A percentile compares a stretch with the other conserved stretches of the same genome.
Conservation (phyloP, 2,888 invertebrate species). For the Machimus rusticus region DNA sequence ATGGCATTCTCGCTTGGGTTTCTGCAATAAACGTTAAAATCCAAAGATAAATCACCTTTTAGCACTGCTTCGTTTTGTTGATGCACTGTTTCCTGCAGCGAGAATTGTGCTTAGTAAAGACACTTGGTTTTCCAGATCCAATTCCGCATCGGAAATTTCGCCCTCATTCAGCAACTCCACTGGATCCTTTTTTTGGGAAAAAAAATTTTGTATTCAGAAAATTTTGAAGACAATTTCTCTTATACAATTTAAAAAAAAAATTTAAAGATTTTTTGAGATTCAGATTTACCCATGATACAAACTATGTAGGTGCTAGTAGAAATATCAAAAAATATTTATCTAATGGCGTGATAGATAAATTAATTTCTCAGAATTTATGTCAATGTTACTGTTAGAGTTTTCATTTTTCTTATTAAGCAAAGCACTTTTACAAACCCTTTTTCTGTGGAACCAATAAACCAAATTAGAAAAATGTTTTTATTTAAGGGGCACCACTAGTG, state of each 20-base stretch:
- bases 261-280: background rate
- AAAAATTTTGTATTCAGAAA: background rate
- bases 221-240: background rate
- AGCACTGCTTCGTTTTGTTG: conserved; percentile 65
- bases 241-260: background rate
- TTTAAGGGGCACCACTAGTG: too few species aligned
- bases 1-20: background rate
- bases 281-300: too few species aligned
- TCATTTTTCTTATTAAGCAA: too few species aligned
- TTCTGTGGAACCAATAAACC: too few species aligned
- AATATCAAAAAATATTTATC: too few species aligned
- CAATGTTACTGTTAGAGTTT: too few species aligned
- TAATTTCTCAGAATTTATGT: too few species aligned
- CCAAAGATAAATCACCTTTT: conserved; percentile 53
- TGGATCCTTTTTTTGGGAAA: conserved; percentile 45
- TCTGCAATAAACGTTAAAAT: background rate
- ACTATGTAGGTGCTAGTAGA: too few species aligned
- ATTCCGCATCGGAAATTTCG: conserved; percentile 67
- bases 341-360: too few species aligned
- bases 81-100: conserved; percentile 65
- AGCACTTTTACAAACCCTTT: too few species aligned
- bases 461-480: too few species aligned
- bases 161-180: conserved; percentile 46
- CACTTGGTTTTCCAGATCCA: conserved; percentile 68
- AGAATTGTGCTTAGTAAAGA: conserved; percentile 73